These are phyloP conservation scores for Sycophila texana DNA, from an alignment of 2,888 invertebrate species.

Conservation along the genomic window DNA sequence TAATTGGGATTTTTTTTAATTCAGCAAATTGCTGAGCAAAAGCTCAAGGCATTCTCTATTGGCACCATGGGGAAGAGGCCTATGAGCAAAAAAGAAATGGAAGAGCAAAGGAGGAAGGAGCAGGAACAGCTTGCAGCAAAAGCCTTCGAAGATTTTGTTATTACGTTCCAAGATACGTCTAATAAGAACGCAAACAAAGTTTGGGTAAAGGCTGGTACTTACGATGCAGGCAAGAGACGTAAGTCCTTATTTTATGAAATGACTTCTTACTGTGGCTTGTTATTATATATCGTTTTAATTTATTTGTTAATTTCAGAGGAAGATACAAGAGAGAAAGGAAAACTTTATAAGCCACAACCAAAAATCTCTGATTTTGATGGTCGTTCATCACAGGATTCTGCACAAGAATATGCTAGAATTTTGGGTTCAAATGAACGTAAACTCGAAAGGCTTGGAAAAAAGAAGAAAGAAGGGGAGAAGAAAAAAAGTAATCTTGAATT, in stretches of 20 bases:
- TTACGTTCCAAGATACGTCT: conserved; percentile 94
- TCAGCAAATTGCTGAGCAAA: conserved; percentile 83
- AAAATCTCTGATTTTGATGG: conserved; percentile 80
- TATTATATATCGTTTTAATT: not conserved
- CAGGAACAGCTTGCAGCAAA: conserved; percentile 94
- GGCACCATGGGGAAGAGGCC: conserved; percentile 85
- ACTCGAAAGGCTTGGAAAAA: conserved; percentile 80
- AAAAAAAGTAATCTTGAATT: conserved; percentile 98
- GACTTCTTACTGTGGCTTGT: conserved; percentile 10
- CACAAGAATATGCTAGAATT: conserved; percentile 83
- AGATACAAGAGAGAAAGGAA: conserved; percentile 91
- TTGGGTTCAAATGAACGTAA: conserved; percentile 81
- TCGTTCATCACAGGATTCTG: conserved; percentile 80
- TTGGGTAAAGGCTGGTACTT: conserved; percentile 98
- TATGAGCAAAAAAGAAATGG: conserved; percentile 88
- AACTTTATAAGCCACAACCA: conserved; percentile 94
- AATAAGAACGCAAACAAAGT: conserved; percentile 88
- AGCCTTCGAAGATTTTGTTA: conserved; percentile 98
- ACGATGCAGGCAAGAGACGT: conserved; percentile 95
- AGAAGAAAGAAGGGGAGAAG: conserved; percentile 88
- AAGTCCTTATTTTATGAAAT: conserved; percentile 71
- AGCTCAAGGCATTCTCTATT: conserved; percentile 86
- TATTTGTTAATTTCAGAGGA: conserved; percentile 80
- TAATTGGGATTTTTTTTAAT: conserved; percentile 1
- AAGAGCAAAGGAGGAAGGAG: conserved; percentile 91